These are phyloP conservation scores for Torymus texanus DNA, from an alignment of 2,888 invertebrate genomes.

Conservation along the genomic window DNA sequence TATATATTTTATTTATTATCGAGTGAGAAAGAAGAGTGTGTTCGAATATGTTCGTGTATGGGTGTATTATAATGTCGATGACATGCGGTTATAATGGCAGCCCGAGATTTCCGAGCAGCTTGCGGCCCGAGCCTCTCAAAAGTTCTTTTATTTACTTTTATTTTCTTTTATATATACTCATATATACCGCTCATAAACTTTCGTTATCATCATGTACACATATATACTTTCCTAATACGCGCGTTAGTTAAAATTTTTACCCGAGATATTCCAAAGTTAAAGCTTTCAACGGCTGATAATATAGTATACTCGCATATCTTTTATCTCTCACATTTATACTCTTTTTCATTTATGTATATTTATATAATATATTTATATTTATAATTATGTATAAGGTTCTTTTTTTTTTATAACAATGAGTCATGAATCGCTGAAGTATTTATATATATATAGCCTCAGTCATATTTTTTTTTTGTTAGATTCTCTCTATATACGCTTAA, in stretches of 20 bases:
- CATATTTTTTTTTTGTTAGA: slow-evolving; percentile 11
- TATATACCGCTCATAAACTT: too few relatives aligned
- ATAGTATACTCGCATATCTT: slow-evolving; percentile 1
- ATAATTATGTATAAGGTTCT: slow-evolving; percentile 32
- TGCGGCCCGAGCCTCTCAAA: slow-evolving; percentile 46
- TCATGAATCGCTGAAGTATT: slow-evolving; percentile 32
- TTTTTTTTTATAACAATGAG: slow-evolving; percentile 35
- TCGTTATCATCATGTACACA: slow-evolving; percentile 55
- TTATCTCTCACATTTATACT: slow-evolving; percentile 37
- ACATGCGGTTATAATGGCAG: not conserved
- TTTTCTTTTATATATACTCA: slow-evolving; percentile 60
- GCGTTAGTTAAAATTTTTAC: slow-evolving; percentile 1
- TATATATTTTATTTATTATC: not conserved
- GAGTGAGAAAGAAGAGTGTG: too few relatives aligned
- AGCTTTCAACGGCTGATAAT: slow-evolving; percentile 11
- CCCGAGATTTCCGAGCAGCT: slow-evolving; percentile 54
- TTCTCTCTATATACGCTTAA: too few relatives aligned
- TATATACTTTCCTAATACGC: slow-evolving; percentile 22
- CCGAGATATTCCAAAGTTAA: slow-evolving; percentile 15
- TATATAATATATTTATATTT: slow-evolving; percentile 18
- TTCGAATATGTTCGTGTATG: not conserved
- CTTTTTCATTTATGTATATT: not conserved
- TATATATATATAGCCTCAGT: slow-evolving; percentile 19
- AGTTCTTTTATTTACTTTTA: slow-evolving; percentile 55
- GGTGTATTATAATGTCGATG: not conserved